A percentile compares a stretch with the other conserved stretches of the same genome.
These are phyloP conservation scores for Pasiphila rectangulata DNA, from an alignment of 2,888 invertebrate species.

Conservation along the genomic window DNA sequence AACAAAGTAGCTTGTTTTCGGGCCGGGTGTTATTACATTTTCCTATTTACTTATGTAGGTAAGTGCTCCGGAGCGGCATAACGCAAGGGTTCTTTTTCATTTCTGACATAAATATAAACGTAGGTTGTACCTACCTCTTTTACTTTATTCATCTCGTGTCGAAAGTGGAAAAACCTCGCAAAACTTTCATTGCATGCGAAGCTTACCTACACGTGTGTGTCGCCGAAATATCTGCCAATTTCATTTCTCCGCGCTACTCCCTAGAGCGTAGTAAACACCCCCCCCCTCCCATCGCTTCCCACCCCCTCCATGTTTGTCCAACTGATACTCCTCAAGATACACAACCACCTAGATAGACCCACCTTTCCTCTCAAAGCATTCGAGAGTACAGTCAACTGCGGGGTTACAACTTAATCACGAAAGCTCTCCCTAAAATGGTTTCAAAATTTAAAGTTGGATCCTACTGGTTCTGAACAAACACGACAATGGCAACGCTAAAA, in stretches of 20 bases:
- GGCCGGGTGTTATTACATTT: conserved; percentile 35
- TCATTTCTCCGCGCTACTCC: conserved; percentile 75
- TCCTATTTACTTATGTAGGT: conserved; percentile 39
- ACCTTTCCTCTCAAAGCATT: conserved; percentile 34
- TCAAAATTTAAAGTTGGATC: conserved; percentile 52
- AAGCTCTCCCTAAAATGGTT: conserved; percentile 48
- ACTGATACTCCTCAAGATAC: conserved; percentile 71
- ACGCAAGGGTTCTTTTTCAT: conserved; percentile 53
- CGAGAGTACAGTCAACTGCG: conserved; percentile 27
- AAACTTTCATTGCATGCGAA: conserved; percentile 68
- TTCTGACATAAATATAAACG: conserved; percentile 46
- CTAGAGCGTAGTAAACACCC: conserved; percentile 74
- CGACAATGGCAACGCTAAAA: conserved; percentile 66
- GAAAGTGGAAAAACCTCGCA: conserved; percentile 70
- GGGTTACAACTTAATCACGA: conserved; percentile 39
- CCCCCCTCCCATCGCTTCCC: conserved; percentile 46
- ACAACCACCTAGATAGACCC: conserved; percentile 53
- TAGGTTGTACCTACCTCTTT: conserved; percentile 53
- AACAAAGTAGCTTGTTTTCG: conserved; percentile 28
- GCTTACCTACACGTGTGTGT: conserved; percentile 69
- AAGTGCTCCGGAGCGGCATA: conserved; percentile 39
- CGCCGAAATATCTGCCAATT: conserved; percentile 77
- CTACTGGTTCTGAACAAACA: conserved; percentile 61
- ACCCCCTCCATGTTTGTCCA: conserved; percentile 61
- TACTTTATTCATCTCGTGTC: conserved; percentile 66